phyloP scores from a whole-genome alignment of 2,888 invertebrate species.

The Nemapogon koenigi region DNA sequence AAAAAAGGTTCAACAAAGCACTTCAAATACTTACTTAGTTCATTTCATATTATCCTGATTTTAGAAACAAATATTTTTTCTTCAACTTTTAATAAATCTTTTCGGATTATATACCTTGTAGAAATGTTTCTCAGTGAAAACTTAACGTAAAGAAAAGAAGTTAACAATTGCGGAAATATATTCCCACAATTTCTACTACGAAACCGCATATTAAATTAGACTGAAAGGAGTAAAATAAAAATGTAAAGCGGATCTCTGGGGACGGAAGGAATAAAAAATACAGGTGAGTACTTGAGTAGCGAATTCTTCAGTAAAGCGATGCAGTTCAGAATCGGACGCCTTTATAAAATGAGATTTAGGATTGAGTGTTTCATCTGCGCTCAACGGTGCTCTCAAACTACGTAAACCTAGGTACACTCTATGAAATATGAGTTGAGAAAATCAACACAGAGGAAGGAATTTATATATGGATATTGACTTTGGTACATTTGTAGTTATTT shows the following conservation, averaged over 20 bases:
- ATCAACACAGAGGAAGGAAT: too few species aligned
- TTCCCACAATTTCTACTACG: constrained; percentile 42
- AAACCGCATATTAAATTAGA: constrained; percentile 53
- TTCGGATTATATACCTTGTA: too few species aligned
- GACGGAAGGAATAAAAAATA: constrained; percentile 25
- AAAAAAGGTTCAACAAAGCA: too few species aligned
- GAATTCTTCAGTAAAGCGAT: constrained; percentile 26
- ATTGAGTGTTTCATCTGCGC: constrained; percentile 22
- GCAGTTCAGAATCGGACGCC: constrained; percentile 28
- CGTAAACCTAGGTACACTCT: background rate
- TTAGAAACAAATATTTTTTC: too few species aligned
- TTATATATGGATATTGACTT: too few species aligned
- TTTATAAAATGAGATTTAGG: constrained; percentile 36
- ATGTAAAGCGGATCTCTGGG: constrained; percentile 41
- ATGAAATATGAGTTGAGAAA: too few species aligned
- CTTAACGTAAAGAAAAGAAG: constrained; percentile 24
- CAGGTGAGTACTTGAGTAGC: constrained; percentile 12
- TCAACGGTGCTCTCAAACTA: constrained; percentile 1
- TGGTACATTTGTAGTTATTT: too few species aligned
- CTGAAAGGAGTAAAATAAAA: constrained; percentile 51
- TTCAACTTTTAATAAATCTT: too few species aligned
- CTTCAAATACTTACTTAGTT: too few species aligned
- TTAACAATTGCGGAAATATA: constrained; percentile 46
- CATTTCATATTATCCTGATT: too few species aligned
- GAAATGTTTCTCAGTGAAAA: too few species aligned